These are phyloP conservation scores for Podiceps cristatus DNA, from an alignment of 2,113 vertebrate genomes.

Conservation along the genomic window DNA sequence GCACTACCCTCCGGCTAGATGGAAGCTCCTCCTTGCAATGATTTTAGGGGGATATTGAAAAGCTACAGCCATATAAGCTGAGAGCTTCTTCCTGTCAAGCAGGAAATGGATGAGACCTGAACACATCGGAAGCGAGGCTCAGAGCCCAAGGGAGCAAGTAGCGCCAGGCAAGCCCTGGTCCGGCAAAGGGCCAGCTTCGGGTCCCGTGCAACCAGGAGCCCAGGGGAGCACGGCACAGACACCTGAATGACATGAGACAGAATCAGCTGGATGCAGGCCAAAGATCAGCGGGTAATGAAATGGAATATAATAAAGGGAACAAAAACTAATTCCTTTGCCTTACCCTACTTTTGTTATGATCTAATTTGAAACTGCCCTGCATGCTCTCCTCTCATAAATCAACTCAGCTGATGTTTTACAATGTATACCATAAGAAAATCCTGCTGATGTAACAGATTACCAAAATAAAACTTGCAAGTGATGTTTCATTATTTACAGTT, in stretches of 20 bases:
- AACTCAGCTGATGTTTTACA: not conserved
- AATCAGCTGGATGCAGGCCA: not conserved
- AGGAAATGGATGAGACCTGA: not conserved
- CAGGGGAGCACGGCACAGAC: not conserved
- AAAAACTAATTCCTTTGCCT: not conserved
- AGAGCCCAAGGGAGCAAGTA: fast-evolving
- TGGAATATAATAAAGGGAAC: not conserved
- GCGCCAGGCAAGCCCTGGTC: not conserved
- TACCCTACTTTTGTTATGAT: not conserved
- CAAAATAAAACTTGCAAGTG: not conserved
- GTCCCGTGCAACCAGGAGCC: fast-evolving
- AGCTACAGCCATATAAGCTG: not conserved
- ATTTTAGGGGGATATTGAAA: not conserved
- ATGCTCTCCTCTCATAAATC: not conserved
- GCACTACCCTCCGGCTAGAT: not conserved
- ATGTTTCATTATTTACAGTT: not conserved
- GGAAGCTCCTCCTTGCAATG: not conserved
- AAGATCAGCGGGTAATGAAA: not conserved
- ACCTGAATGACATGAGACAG: not conserved
- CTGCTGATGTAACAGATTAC: not conserved
- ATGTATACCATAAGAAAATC: not conserved
- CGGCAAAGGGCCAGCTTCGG: not conserved
- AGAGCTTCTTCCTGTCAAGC: not conserved
- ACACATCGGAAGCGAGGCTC: not conserved
- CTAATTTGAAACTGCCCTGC: not conserved